phyloP scores from a whole-genome alignment of 1,140 invertebrate genomes.

The Marisa cornuarietis region DNA sequence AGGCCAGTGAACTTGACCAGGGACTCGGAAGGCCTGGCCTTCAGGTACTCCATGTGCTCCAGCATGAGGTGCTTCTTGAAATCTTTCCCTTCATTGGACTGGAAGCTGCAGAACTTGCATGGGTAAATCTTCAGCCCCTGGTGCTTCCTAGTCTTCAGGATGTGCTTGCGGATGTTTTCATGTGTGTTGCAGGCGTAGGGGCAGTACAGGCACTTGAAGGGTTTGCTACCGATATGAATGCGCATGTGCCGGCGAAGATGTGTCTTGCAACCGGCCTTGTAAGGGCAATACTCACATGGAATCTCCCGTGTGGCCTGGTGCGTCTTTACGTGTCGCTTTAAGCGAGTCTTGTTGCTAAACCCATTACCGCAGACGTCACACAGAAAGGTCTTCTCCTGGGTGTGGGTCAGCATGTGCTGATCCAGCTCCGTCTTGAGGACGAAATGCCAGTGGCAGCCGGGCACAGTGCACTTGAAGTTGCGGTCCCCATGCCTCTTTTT shows the following conservation, averaged over 20 bases:
- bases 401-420: constrained; percentile 55
- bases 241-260: constrained; percentile 72
- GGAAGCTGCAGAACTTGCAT: constrained; percentile 75
- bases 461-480: constrained; percentile 71
- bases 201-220: constrained; percentile 82
- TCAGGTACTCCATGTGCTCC: constrained; percentile 68
- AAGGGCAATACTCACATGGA: constrained; percentile 78
- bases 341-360: constrained; percentile 80
- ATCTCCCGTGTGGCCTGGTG: constrained; percentile 74
- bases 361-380: constrained; percentile 76
- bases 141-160: constrained; percentile 81
- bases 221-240: constrained; percentile 86
- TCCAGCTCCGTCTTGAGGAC: constrained; percentile 61
- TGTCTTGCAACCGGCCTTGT: constrained; percentile 57
- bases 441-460: constrained; percentile 63
- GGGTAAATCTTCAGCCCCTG: constrained; percentile 80
- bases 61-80: constrained; percentile 75
- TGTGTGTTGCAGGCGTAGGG: constrained; percentile 81
- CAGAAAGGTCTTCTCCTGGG: constrained; percentile 68
- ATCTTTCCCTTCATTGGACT: constrained; percentile 75
- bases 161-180: constrained; percentile 89
- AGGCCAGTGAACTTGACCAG: constrained; percentile 56
- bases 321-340: constrained; percentile 70
- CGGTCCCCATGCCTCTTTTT: constrained; percentile 72
- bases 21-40: constrained; percentile 41